Conservation (phyloP, 2,888 invertebrate genomes). For the Ferdinandea cuprea region DNA sequence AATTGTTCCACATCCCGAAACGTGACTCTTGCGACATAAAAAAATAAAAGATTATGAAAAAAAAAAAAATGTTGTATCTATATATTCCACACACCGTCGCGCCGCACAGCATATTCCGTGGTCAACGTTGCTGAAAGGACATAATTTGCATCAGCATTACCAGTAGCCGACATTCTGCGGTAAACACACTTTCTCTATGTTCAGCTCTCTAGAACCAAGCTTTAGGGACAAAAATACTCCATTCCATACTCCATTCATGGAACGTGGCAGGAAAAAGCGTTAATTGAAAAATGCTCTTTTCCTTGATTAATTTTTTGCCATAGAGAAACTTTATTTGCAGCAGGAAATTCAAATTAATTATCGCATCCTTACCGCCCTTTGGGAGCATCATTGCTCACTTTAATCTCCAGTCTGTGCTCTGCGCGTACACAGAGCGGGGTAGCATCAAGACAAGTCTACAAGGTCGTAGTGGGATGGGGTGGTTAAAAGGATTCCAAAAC, state of each 20-base stretch:
- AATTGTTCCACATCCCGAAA: conserved; percentile 44
- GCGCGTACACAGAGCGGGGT: neutral
- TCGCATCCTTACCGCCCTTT: conserved; percentile 68
- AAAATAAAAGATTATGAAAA: conserved; percentile 65
- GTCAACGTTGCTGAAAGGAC: conserved; percentile 66
- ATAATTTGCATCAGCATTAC: conserved; percentile 74
- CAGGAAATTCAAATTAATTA: conserved; percentile 75
- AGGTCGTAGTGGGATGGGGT: neutral
- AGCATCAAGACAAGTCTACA: conserved; percentile 14
- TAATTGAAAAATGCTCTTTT: conserved; percentile 75
- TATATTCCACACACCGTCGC: neutral
- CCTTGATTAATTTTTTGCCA: conserved; percentile 75
- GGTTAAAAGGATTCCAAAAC: conserved; percentile 15
- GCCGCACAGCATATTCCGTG: conserved; percentile 28
- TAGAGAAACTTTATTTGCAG: conserved; percentile 73
- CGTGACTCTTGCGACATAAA: conserved; percentile 59
- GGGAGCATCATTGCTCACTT: conserved; percentile 69
- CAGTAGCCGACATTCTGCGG: conserved; percentile 73
- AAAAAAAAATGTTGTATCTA: conserved; percentile 45
- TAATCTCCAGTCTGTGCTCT: conserved; percentile 60
- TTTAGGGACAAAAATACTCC: conserved; percentile 44
- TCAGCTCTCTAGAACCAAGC: conserved; percentile 26
- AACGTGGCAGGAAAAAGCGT: conserved; percentile 71
- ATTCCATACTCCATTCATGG: conserved; percentile 19
- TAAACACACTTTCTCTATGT: conserved; percentile 68